Percentiles rank a stretch among this genome's conserved stretches.
phyloP scores from a whole-genome alignment of 2,113 vertebrate genomes.

The Rhodinocichla rosea region DNA sequence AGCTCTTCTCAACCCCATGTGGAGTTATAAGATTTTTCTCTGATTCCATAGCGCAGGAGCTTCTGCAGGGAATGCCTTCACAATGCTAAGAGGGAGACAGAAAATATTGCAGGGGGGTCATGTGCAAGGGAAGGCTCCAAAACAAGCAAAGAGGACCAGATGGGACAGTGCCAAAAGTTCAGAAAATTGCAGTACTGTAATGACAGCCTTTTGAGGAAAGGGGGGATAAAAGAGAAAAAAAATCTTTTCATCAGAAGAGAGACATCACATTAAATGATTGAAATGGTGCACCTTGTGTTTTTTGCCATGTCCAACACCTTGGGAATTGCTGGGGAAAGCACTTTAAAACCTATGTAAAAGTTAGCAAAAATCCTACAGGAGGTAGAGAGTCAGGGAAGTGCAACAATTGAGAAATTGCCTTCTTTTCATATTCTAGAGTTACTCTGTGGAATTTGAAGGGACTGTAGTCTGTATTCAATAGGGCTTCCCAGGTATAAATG shows the following conservation, averaged over 20 bases:
- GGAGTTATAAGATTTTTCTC: background rate
- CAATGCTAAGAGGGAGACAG: background rate
- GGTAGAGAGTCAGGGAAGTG: background rate
- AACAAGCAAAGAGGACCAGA: background rate
- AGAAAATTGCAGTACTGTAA: background rate
- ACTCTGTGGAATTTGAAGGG: background rate
- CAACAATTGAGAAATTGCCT: background rate
- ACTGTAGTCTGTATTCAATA: background rate
- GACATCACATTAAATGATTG: background rate
- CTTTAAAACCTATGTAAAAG: background rate
- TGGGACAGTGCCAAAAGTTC: background rate
- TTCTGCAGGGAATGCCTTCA: background rate
- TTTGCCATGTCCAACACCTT: background rate
- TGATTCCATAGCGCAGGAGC: background rate
- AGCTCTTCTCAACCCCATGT: background rate
- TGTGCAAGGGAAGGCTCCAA: background rate
- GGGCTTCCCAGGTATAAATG: background rate
- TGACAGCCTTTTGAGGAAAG: background rate
- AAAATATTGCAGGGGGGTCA: background rate
- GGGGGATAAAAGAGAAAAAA: background rate
- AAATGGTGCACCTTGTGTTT: background rate
- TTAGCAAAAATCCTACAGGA: background rate
- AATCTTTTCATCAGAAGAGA: background rate
- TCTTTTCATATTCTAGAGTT: background rate
- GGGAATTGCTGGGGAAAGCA: background rate